Evolutionary conservation across 2,113 vertebrate species (phyloP).

Genomic region (Nesoenas mayeri): DNA sequence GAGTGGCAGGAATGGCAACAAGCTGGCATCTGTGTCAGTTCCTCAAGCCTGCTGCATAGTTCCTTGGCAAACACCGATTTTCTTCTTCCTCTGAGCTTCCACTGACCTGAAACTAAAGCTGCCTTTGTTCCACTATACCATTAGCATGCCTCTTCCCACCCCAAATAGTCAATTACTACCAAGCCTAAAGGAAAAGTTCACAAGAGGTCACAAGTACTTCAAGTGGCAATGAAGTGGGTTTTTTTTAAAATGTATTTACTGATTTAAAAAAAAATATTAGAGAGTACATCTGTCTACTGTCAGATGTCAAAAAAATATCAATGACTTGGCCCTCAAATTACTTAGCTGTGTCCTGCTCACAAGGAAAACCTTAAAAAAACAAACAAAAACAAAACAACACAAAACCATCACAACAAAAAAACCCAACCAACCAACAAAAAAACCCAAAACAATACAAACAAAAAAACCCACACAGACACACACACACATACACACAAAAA

Average conservation of each 20-base stretch:
- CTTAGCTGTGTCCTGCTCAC: not conserved
- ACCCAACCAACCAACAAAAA: not conserved
- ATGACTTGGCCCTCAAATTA: not conserved
- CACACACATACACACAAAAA: not conserved
- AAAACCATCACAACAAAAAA: not conserved
- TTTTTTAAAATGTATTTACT: not conserved
- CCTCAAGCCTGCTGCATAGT: slow-evolving; percentile 12
- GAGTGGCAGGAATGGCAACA: slow-evolving; percentile 33
- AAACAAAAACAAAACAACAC: not conserved
- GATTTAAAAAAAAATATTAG: not conserved
- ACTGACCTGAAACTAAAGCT: slow-evolving; percentile 32
- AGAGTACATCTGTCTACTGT: not conserved
- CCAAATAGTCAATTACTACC: not conserved
- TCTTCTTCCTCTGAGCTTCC: not conserved
- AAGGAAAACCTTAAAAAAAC: not conserved
- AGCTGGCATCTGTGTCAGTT: slow-evolving; percentile 22
- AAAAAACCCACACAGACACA: not conserved
- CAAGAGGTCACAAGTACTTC: not conserved
- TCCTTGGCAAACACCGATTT: slow-evolving; percentile 27
- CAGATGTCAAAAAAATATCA: not conserved
- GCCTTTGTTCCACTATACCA: not conserved
- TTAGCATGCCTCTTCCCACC: not conserved
- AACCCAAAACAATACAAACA: not conserved
- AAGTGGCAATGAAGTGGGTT: not conserved
- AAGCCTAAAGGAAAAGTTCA: slow-evolving; percentile 37